Base-by-base conservation (phyloP, 1,140 invertebrate species). In the Andrena cerasifolii region DNA sequence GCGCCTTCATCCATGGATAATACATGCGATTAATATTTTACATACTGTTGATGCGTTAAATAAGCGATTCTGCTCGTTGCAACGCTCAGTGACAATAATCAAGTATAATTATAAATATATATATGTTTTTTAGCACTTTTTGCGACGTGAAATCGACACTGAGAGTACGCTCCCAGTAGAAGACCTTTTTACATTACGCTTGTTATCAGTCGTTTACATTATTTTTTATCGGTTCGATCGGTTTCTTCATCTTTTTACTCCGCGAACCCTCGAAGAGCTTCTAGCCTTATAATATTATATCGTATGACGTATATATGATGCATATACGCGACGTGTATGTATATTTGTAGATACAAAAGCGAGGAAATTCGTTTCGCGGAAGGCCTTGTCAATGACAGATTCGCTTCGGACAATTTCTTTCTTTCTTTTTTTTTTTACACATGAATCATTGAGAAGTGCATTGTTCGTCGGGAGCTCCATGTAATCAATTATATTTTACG, bases 51-150 rank as follows among this genome's bases (percentile, higher is more conserved):
- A 78, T 33, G 68, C 75, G 77, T 59, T 56, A 24, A 47, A 79
- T 26, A 82, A 82, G 49, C 66, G 72, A 83, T 68, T 76, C 54
- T 65, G 78, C 66, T 83, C 77, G 83, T 84, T 80, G 62, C 78
- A 78, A 81, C 83, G 80, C 71, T 73, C 76, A 78, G 65, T 71
- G 82, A 85, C 79, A 84, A 85, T 80, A 85, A 85, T 80, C 70
- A 36, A 75, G 62, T 49, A 63, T 68, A 68, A 71, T 71, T 71
- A 61, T 74, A 31, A 16, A 56, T 31, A 58, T 47, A 75, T 65
- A 75, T 65, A 58, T 67, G 73, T 75, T 77, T 71, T 77, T 71
- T 71, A 77, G 66, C 74, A 71, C 62, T 43, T 71, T 61, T 70
- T 53, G 66, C 56, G 66, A 58, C 47, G 43, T 43, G 40, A 77